Conservation (phyloP, 1,140 invertebrate species). For the Pseudobourletiella spinata region DNA sequence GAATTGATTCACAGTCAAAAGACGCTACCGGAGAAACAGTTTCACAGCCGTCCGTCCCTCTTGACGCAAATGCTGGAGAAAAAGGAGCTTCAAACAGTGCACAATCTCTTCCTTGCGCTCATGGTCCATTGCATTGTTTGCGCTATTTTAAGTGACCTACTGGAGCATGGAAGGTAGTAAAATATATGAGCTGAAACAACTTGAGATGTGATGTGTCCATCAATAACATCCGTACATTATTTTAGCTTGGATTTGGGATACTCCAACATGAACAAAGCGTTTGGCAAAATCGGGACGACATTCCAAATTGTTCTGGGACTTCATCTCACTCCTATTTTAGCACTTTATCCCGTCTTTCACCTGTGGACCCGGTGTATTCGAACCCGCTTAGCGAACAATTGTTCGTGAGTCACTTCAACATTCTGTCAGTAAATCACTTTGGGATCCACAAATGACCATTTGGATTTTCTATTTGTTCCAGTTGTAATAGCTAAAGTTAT, state of each 20-base stretch:
- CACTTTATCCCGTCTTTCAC: constrained; percentile 1
- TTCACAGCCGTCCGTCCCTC: constrained; percentile 57
- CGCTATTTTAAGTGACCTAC: background rate
- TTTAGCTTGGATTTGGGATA: constrained; percentile 21
- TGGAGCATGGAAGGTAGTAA: background rate
- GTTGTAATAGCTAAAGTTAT: background rate
- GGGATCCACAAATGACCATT: background rate
- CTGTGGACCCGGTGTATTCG: background rate
- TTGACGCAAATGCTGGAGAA: constrained; percentile 64
- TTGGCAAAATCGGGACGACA: constrained; percentile 16
- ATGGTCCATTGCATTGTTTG: background rate
- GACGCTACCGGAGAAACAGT: constrained; percentile 53
- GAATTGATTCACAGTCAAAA: background rate
- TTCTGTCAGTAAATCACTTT: too few species aligned
- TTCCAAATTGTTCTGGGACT: constrained; percentile 1
- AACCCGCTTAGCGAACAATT: background rate
- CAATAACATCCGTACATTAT: background rate
- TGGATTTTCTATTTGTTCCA: background rate
- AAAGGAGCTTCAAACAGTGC: background rate
- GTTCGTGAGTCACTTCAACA: constrained; percentile 6
- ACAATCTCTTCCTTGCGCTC: background rate
- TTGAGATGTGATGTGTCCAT: background rate
- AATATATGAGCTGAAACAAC: background rate
- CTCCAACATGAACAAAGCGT: constrained; percentile 11
- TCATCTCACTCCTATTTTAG: constrained; percentile 14